Evolutionary conservation across 2,888 invertebrate species (phyloP), one percentile per base, ranked within the genome.

Genomic region (Drosophila prolongata): DNA sequence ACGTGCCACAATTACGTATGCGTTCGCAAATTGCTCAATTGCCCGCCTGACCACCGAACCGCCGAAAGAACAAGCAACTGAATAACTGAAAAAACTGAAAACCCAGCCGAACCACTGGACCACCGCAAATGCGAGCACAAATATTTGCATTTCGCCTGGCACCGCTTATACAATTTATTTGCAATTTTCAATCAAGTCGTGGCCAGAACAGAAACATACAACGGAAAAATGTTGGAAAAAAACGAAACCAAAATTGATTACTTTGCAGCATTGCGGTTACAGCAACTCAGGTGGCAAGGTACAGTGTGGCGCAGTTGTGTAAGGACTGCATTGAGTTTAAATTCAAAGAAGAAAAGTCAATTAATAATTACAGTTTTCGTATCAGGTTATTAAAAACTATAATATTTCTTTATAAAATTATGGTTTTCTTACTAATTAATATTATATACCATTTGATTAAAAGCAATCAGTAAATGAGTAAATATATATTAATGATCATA

Each of bases 101-200:
- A n/a, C 11, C 11, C 43, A 43, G 35, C 54, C 40, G 40, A 34
- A 37, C 16, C 53, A 46, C 55, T 49, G 64, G 82, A 85, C 78
- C 80, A 82, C 73, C 74, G 58, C 71, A 74, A 69, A 42, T 43
- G 50, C 67, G 69, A 57, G 56, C 66, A 66, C 53, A 68, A 55
- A 67, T 77, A 79, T 85, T 80, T 82, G 70, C 80, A 86, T 87
- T 84, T 83, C 75, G 75, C 77, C 70, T 70, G 80, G 72, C 82
- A 83, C 72, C 83, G 87, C 74, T 86, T 86, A 86, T 80, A 80
- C 88, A 88, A 87, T 87, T 87, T 87, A 84, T 87, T 88, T 87
- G 75, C 86, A 86, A 87, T 87, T 87, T 87, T 88, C 88, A 88
- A 87, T 88, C 83, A 86, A 83, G 78, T 83, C 83, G 83, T 83